Conservation (phyloP, 1,140 invertebrate species). For the Tigriopus japonicus region DNA sequence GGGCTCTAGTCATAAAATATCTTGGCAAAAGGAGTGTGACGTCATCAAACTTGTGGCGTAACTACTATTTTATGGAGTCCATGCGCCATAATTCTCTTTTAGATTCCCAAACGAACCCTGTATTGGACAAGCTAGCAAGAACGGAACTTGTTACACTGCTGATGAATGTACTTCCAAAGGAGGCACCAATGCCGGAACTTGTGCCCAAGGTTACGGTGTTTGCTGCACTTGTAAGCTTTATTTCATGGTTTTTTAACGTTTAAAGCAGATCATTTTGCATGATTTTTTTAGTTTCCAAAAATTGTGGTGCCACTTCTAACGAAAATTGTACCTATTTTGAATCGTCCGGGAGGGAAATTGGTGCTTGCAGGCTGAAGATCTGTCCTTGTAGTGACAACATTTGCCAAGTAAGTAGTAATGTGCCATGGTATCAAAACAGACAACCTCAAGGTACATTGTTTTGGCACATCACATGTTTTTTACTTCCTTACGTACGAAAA, state of each 20-base stretch:
- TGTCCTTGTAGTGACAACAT: constrained; percentile 3
- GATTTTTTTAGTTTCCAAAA: neutral
- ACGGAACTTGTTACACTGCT: constrained; percentile 41
- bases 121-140: constrained; percentile 9
- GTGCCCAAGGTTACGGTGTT: constrained; percentile 22
- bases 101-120: constrained; percentile 14
- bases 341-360: neutral
- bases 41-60: too few relatives aligned
- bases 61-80: too few relatives aligned
- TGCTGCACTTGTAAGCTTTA: constrained; percentile 22
- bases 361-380: neutral
- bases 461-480: too few relatives aligned
- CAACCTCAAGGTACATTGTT: too few relatives aligned
- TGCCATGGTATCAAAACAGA: neutral
- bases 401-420: neutral
- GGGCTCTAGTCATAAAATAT: too few relatives aligned
- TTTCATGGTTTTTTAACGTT: neutral
- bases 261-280: neutral
- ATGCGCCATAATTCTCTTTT: too few relatives aligned
- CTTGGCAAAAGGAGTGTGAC: too few relatives aligned
- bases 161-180: constrained; percentile 20
- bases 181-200: constrained; percentile 18
- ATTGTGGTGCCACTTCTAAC: neutral
- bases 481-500: too few relatives aligned
- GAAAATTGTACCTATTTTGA: constrained; percentile 12